These are phyloP conservation scores for Agrochola lota DNA, from an alignment of 2,888 invertebrate genomes.

Conservation along the genomic window DNA sequence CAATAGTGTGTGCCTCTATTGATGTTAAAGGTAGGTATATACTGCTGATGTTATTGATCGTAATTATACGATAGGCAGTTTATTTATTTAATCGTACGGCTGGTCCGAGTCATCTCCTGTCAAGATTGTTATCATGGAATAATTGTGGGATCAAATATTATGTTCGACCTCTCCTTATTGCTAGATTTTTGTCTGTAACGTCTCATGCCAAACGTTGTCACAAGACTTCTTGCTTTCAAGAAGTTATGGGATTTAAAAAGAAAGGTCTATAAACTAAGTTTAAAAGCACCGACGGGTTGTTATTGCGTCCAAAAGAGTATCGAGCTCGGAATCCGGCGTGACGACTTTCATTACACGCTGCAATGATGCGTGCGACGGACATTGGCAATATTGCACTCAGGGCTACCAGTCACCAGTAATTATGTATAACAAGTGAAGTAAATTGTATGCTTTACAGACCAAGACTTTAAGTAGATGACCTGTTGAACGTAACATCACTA, in stretches of 20 bases:
- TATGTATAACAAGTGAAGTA: neutral
- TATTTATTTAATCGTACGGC: neutral
- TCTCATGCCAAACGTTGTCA: neutral
- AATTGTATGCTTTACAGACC: neutral
- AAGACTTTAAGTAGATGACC: neutral
- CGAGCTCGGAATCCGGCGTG: conserved; percentile 65
- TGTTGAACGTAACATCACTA: neutral
- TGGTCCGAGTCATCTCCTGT: neutral
- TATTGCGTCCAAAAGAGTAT: conserved; percentile 59
- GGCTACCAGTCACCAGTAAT: conserved; percentile 37
- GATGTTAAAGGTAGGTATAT: neutral
- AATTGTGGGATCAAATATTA: neutral
- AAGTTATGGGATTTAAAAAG: neutral
- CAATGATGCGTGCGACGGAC: conserved; percentile 67
- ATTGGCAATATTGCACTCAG: conserved; percentile 62
- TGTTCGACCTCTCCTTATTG: neutral
- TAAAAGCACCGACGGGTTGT: conserved; percentile 19
- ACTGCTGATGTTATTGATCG: neutral
- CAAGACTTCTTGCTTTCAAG: neutral
- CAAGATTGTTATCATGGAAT: neutral
- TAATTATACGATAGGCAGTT: neutral
- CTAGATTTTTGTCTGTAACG: neutral
- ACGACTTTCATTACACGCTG: conserved; percentile 70
- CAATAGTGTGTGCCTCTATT: neutral
- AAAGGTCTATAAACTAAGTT: conserved; percentile 17